Evolutionary conservation across 2,113 vertebrate species (phyloP).

Genomic region (Zosterops borbonicus): DNA sequence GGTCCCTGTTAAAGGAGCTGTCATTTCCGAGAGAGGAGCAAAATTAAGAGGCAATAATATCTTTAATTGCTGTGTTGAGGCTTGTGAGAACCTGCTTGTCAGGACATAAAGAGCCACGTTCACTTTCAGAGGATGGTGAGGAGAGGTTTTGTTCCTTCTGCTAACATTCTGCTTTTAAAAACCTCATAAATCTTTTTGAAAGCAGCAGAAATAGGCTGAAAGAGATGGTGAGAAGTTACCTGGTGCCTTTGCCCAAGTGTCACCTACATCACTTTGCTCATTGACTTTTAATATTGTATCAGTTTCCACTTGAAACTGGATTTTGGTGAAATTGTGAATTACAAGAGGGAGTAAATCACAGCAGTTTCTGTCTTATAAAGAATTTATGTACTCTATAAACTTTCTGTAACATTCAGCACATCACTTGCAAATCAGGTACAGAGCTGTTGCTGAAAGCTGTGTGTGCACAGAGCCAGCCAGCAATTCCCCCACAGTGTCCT

Average conservation of each 20-base stretch:
- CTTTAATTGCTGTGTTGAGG: not conserved
- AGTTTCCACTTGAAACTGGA: not conserved
- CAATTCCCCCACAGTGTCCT: not conserved
- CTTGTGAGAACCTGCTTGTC: not conserved
- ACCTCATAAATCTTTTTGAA: not conserved
- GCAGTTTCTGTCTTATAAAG: not conserved
- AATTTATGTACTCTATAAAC: not conserved
- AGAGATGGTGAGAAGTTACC: not conserved
- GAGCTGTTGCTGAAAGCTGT: not conserved
- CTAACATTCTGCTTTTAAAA: not conserved
- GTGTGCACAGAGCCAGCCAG: not conserved
- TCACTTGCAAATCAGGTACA: not conserved
- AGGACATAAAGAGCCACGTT: not conserved
- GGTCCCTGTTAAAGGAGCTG: not conserved
- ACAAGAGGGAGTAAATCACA: not conserved
- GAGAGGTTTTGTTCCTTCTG: not conserved
- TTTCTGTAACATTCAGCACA: not conserved
- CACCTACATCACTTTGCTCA: not conserved
- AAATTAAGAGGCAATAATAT: not conserved
- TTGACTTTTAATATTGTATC: not conserved
- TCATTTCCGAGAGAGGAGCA: not conserved
- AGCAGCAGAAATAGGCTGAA: not conserved
- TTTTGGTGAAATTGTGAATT: not conserved
- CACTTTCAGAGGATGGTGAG: not conserved
- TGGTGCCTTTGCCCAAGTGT: not conserved